These are phyloP conservation scores for Ganaspis brasiliensis DNA, from an alignment of 2,888 invertebrate genomes.

Conservation along the genomic window DNA sequence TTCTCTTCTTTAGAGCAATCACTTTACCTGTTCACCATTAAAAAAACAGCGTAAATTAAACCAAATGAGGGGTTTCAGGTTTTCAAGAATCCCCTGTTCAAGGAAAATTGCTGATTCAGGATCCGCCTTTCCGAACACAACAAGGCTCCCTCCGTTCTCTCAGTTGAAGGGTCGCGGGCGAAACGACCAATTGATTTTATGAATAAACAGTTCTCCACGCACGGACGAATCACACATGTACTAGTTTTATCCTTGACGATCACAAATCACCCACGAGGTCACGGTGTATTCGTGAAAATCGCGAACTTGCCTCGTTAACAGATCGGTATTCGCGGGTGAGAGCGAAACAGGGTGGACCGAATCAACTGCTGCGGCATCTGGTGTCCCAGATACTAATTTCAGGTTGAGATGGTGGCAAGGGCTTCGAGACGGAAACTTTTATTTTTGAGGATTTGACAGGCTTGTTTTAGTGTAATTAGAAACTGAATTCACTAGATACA, in stretches of 20 bases:
- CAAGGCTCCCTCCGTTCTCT: conserved; percentile 49
- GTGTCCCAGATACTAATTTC: conserved; percentile 53
- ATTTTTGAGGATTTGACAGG: background rate
- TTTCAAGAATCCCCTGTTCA: background rate
- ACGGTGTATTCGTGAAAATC: conserved; percentile 2
- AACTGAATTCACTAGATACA: background rate
- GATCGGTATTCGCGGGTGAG: conserved; percentile 39
- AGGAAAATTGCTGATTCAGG: conserved; percentile 46
- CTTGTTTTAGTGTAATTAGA: background rate
- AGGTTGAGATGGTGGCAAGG: background rate
- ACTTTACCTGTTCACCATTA: background rate
- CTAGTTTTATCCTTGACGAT: conserved; percentile 8
- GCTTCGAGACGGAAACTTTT: background rate
- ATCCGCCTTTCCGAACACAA: conserved; percentile 65
- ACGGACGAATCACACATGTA: conserved; percentile 16
- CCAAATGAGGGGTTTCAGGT: background rate
- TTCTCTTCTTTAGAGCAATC: background rate
- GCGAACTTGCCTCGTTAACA: conserved; percentile 31
- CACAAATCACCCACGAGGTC: conserved; percentile 26
- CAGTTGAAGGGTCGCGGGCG: conserved; percentile 47
- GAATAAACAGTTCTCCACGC: background rate
- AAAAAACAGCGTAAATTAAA: background rate
- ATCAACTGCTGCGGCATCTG: conserved; percentile 71
- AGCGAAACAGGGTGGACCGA: conserved; percentile 69
- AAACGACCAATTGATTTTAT: conserved; percentile 43